Percentiles rank a stretch among this genome's conserved stretches.
Evolutionary conservation across 2,113 vertebrate genomes (phyloP).

Genomic region (Zootoca vivipara): DNA sequence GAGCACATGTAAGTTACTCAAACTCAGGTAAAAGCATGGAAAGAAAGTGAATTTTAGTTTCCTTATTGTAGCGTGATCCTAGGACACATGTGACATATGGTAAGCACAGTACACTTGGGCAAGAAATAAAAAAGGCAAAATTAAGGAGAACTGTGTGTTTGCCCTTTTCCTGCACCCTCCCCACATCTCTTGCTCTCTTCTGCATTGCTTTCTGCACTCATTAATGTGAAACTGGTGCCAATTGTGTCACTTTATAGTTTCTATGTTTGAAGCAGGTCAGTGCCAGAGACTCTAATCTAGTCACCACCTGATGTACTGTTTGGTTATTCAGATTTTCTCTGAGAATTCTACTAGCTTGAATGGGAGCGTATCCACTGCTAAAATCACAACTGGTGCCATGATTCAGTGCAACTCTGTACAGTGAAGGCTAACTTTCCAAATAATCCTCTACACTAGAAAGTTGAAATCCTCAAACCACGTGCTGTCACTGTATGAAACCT

Average conservation of each 20-base stretch:
- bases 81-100: neutral
- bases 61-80: neutral
- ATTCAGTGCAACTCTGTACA: neutral
- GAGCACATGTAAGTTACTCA: neutral
- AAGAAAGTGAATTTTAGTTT: conserved; percentile 1
- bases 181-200: neutral
- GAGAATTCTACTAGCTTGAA: conserved; percentile 4
- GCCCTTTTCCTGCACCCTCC: neutral
- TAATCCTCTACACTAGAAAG: neutral
- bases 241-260: conserved; percentile 15
- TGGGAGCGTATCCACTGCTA: neutral
- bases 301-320: conserved; percentile 46
- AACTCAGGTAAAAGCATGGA: neutral
- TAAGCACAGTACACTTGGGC: neutral
- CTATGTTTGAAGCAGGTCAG: conserved; percentile 3
- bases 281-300: conserved; percentile 5
- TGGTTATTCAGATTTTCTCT: conserved; percentile 2
- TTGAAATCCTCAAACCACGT: neutral
- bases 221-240: conserved; percentile 10
- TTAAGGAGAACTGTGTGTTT: neutral
- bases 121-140: neutral
- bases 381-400: conserved; percentile 27
- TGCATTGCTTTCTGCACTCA: neutral
- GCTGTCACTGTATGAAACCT: neutral
- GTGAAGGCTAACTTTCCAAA: neutral